Conservation (phyloP, 2,797 vertebrate genomes). For the Stomatorhinus walkeri region DNA sequence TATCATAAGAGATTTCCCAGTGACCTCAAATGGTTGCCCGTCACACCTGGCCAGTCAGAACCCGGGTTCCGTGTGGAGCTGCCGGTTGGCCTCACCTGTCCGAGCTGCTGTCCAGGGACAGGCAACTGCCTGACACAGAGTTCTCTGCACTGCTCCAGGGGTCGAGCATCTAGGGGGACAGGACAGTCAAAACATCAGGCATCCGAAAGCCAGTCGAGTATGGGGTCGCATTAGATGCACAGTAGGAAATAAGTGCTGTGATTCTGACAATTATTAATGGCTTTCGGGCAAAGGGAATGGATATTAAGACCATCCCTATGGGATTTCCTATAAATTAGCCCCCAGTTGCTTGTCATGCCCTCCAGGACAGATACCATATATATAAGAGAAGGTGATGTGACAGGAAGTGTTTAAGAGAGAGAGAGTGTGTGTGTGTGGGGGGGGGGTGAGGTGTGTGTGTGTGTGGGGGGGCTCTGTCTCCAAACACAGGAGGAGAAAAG, state of each 20-base stretch:
- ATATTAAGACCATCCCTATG: background rate
- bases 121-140: conserved; percentile 90
- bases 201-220: background rate
- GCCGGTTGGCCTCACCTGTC: conserved; percentile 69
- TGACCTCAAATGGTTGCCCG: background rate
- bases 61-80: background rate
- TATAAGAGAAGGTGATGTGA: background rate
- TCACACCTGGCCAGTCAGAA: background rate
- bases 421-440: background rate
- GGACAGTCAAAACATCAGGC: background rate
- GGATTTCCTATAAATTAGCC: background rate
- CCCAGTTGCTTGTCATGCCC: background rate
- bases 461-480: no score
- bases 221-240: background rate
- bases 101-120: conserved; percentile 88
- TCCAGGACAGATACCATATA: background rate
- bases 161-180: conserved; percentile 74
- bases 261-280: background rate
- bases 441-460: background rate
- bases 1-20: background rate
- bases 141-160: conserved; percentile 93
- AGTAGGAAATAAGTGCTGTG: background rate
- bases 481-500: background rate
- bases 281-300: background rate
- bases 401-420: background rate